Base-by-base conservation (phyloP, 2,888 invertebrate genomes). In the Neuroscelio doddi region DNA sequence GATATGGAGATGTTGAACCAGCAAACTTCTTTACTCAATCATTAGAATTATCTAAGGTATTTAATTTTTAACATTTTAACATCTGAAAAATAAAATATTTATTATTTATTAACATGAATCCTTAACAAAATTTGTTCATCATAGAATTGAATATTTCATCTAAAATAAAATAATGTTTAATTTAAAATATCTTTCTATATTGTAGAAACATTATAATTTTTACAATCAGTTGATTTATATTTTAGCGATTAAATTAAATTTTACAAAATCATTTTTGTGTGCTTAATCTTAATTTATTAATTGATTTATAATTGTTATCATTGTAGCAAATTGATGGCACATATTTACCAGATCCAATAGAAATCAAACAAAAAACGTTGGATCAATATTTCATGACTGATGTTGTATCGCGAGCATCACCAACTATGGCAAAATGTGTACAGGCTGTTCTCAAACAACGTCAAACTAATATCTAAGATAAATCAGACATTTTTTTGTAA, bases 371-470 rank as follows among this genome's bases (percentile, higher is more conserved):
- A 75, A 92, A 91, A 82, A 87, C 89, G 57, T 87, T 99, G 62
- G 92, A 94, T 85, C 93, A 95, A 80, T 95, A 90, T 85, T 94
- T 91, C 83, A 98, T 98, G 97, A 99, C 99, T 8, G 97, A 99
- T 86, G 87, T 94, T 3, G 95, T 99, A 79, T 96, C 96, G 70
- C 90, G 98, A 80, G 96, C 98, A 24, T 99, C 98, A 2, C 93
- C 94, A 66, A 98, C 98, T 45, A 99, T 99, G 99, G 97, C 98
- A 45, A 97, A 97, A 86, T 98, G 98, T 86, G 92, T 98, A 70
- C 92, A 95, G 78, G 97, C 98, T 9, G 95, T 92, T 1, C 87
- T 90, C 72, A 95, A 95, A 83, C 92, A 93, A 76, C 78, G 73
- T 42, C 73, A 80, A 63, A 68, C 49, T 30, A 61, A 61, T 24